Percentiles rank a stretch among this genome's conserved stretches.
Evolutionary conservation across 2,888 invertebrate genomes (phyloP).

Genomic region (Tenthredo amoena): DNA sequence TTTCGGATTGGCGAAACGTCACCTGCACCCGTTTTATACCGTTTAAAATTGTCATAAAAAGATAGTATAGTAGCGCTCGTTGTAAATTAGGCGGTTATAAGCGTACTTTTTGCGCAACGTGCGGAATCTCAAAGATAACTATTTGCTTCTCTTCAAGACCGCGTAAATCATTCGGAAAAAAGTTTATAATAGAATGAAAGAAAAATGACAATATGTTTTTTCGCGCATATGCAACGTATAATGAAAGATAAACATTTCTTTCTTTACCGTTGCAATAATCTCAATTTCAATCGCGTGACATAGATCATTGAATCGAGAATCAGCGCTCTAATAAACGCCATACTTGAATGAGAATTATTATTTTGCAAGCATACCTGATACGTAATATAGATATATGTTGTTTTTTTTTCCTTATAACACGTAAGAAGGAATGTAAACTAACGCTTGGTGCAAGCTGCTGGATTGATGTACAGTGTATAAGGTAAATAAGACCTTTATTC

Average conservation of each 20-base stretch:
- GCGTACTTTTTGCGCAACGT: not conserved
- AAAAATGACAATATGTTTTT: not conserved
- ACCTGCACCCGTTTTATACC: not conserved
- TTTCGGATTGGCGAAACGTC: slow-evolving; percentile 3
- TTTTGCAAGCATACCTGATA: not conserved
- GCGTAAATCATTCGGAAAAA: not conserved
- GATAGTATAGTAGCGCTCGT: not conserved
- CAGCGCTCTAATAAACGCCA: not conserved
- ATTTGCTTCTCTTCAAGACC: not conserved
- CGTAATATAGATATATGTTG: not conserved
- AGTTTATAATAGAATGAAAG: not conserved
- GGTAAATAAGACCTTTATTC: slow-evolving; percentile 46
- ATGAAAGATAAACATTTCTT: not conserved
- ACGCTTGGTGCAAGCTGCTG: slow-evolving; percentile 1
- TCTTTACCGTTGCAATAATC: not conserved
- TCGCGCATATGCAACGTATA: not conserved
- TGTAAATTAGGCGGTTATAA: not conserved
- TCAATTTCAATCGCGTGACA: not conserved
- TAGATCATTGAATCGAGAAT: not conserved
- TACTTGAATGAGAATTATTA: not conserved
- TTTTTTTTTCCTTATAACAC: not conserved
- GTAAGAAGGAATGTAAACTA: slow-evolving; percentile 36
- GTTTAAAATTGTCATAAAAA: not conserved
- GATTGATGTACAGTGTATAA: slow-evolving; percentile 44
- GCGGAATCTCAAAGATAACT: not conserved